Evolutionary conservation across 53 echinoderm and acorn worm species (phyloP), one percentile per base, ranked within the genome.

Genomic region (Patiria pectinifera): DNA sequence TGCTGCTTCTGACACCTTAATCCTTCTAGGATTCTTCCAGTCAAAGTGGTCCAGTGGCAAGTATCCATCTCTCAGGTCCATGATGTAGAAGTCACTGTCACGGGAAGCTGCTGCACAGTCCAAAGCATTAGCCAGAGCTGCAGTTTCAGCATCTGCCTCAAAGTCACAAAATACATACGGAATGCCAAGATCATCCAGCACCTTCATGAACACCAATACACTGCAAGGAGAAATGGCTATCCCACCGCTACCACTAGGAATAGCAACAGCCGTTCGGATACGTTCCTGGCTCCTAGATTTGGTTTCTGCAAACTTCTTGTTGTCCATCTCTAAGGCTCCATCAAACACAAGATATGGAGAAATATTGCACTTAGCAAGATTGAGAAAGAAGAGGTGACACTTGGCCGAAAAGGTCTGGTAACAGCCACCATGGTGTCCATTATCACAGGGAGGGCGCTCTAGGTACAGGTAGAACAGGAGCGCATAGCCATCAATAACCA

Each of bases 61-160:
- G 86, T 96, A 98, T 35, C 99, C 99, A 21, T 84, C 96, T 43
- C 74, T 87, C 74, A 98, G 78, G 69, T 96, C 94, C 95, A 96
- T 94, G 60, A 97, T 82, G 70, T 89, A 96, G 93, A 98, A 98
- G 82, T 98, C 99, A 69, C 99, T 98, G 82, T 98, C 99, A 59
- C 94, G 89, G 11, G 95, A 95, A 14, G 93, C 86, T n/a, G 96
- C 96, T 12, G 96, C 93, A 79, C 99, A 98, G 19, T 89, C 81
- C 93, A 92, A 95, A 13, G 85, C 91, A 86, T 98, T 98, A 53
- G 96, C 99, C 44, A 98, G 78, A 4, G 92, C 83, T 21, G 94
- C 95, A 43, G 96, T 95, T 45, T 97, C 96, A 80, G 93, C 92
- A 91, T 98, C 99, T 0, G 99, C 99, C 93, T 98, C 99, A 95